These are phyloP conservation scores for Linurgus olivaceus DNA, from an alignment of 2,797 vertebrate species.

Conservation along the genomic window DNA sequence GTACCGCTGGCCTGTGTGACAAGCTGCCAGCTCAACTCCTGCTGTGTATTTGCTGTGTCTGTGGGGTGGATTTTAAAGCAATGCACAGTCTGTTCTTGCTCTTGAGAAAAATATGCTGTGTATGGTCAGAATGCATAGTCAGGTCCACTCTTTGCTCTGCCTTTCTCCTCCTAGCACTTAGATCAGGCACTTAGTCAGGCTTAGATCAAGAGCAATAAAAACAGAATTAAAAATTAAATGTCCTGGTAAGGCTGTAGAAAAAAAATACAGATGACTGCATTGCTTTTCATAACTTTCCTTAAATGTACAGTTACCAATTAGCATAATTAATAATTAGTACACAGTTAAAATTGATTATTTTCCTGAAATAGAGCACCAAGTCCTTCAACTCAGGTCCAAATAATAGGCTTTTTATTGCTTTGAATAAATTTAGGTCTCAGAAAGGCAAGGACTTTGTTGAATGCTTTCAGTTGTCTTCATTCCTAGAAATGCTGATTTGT, in stretches of 20 bases:
- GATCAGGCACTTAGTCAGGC: not conserved
- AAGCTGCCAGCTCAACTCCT: conserved; percentile 14
- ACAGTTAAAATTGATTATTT: not conserved
- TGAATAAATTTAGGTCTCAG: not conserved
- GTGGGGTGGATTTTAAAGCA: not conserved
- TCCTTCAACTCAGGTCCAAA: not conserved
- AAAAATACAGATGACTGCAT: not conserved
- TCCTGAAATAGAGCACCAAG: not conserved
- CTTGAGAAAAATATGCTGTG: not conserved
- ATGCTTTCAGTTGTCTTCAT: not conserved
- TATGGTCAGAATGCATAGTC: not conserved
- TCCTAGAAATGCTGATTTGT: not conserved
- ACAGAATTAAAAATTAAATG: not conserved
- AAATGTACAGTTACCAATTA: not conserved
- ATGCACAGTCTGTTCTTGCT: not conserved
- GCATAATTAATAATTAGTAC: not conserved
- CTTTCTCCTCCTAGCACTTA: not conserved
- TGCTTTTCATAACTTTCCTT: not conserved
- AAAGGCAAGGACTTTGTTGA: not conserved
- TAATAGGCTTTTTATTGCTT: not conserved
- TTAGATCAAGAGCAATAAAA: not conserved
- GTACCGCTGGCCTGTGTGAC: not conserved
- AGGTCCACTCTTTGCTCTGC: not conserved
- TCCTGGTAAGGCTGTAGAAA: not conserved
- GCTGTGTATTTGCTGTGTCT: not conserved